These are phyloP conservation scores for Vombatus ursinus DNA, from an alignment of 2,113 vertebrate genomes.

Conservation along the genomic window DNA sequence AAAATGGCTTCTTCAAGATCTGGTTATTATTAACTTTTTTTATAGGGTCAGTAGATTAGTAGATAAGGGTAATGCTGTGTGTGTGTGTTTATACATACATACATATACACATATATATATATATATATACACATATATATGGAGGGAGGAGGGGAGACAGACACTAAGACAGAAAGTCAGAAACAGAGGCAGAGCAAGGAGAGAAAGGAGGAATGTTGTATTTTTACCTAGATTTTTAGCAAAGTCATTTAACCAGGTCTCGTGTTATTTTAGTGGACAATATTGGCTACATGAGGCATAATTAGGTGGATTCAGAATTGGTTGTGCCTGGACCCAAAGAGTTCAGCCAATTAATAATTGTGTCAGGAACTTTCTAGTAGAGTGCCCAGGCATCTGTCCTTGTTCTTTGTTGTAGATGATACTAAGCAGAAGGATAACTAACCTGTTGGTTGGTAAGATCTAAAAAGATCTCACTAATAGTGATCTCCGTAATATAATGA, in stretches of 20 bases:
- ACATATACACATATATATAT: too few relatives aligned
- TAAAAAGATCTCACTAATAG: neutral
- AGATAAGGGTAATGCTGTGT: neutral
- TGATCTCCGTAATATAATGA: neutral
- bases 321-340: neutral
- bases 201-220: neutral
- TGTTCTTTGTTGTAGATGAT: neutral
- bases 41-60: neutral
- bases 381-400: neutral
- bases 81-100: too few relatives aligned
- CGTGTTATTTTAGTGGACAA: neutral
- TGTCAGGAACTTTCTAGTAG: neutral
- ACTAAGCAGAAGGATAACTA: neutral
- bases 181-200: neutral
- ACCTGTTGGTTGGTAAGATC: neutral
- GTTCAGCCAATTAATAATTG: neutral
- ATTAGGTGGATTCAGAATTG: neutral
- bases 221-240: neutral
- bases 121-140: too few relatives aligned
- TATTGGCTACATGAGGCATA: neutral
- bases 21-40: neutral
- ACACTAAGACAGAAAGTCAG: neutral
- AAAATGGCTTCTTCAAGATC: neutral
- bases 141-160: neutral
- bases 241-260: neutral